Base-by-base conservation (phyloP, 2,888 invertebrate species). In the Napeogenes inachia region DNA sequence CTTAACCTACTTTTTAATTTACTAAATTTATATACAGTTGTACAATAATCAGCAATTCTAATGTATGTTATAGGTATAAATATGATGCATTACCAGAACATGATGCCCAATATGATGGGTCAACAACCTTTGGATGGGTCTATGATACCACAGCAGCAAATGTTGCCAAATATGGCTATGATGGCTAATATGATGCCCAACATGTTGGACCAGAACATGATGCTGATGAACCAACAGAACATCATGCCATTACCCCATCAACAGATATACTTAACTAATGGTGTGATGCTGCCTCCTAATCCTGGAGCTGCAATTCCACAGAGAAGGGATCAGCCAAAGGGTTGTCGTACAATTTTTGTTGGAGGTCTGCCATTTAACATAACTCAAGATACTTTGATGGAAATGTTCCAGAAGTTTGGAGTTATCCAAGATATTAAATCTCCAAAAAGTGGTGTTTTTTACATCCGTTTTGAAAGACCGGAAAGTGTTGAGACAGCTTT, bases 371-470 rank as follows among this genome's bases (percentile, higher is more conserved):
- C 98, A 0, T 95, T 95, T 74, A 95, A 94, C 69, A 93, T 95
- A 12, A 95, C 94, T 0, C 95, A 96, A 80, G 95, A 95, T 56
- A 93, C 95, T 58, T 92, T 98, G 62, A 93, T 93, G 63, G 98
- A 98, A 81, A 94, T 98, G 64, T 98, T 98, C 82, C 95, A 96
- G 71, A 92, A 91, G 4, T 98, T 97, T 75, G 87, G 87, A 1
- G 60, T 33, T 0, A 79, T 88, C 45, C 68, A 67, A 3, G 78
- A 82, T 58, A 75, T 87, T 93, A 98, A 54, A 62, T 88, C 97
- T 73, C 97, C 97, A 66, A 96, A 96, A 76, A 97, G 97, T 79
- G 97, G 97, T 73, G 97, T 98, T 74, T 97, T 97, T 75, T 98
- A 98, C 78, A 95, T 98, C 71, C 92, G 98, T 64, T 98, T 96